Evolutionary conservation across 2,888 invertebrate genomes (phyloP), one percentile per base, ranked within the genome.

Genomic region (Pristionchus maxplancki): DNA sequence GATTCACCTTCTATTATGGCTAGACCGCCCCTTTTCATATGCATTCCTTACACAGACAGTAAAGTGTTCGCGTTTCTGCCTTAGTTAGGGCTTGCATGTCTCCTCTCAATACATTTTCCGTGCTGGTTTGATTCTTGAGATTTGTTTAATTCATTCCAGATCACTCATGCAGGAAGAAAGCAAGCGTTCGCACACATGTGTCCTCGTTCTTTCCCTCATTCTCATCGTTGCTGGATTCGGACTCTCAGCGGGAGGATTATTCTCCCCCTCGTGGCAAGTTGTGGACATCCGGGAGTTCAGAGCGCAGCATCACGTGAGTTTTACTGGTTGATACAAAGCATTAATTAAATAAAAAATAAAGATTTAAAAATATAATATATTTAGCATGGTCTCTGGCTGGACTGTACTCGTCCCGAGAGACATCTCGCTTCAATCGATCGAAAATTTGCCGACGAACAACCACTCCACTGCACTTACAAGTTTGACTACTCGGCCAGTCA

Each of bases 211-310:
- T 88, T 90, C 90, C 20, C 89, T 94, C 17, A 89, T 93, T 44
- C 88, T 94, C 34, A 93, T 94, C 81, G 88, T 94, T 2, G 90
- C 92, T 28, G 92, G 92, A 24, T 89, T 94, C 62, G 93, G 91
- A 20, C 89, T 94, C 44, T 92, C 93, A 74, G 92, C 93, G 58
- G 93, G 91, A 17, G 94, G 94, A 44, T 90, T 92, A 5, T 91
- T 94, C 89, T 93, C 92, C 2, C 94, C 94, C 6, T 93, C 93
- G 74, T 94, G 94, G 94, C 94, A 94, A 88, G 93, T 94, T 15
- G 94, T 94, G 37, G 93, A 94, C 89, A 94, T 94, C 58, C 89
- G 93, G 17, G 94, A 94, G 81, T 94, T 94, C 88, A 88, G 93
- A 74, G 93, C 94, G 0, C 94, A 94, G 62, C 94, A 94, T 90